Percentiles rank a stretch among this genome's conserved stretches.
These are phyloP conservation scores for Moxostoma hubbsi DNA, from an alignment of 2,797 vertebrate species.

Conservation along the genomic window DNA sequence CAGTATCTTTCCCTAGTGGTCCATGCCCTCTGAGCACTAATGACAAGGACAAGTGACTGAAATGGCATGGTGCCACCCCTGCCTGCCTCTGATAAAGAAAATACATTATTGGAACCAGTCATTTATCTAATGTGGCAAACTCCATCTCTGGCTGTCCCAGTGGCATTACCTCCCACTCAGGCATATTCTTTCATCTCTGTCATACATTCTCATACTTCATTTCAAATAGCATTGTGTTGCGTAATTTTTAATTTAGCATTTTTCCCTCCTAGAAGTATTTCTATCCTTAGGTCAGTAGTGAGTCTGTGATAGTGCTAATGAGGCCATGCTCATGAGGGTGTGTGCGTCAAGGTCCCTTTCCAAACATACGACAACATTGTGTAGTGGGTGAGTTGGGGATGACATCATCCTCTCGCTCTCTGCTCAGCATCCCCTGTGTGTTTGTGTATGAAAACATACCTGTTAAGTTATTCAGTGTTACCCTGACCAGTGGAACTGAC, in stretches of 20 bases:
- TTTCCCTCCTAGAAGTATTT: slow-evolving; percentile 51
- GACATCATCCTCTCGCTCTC: slow-evolving; percentile 40
- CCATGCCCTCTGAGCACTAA: slow-evolving; percentile 62
- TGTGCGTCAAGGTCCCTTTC: neutral
- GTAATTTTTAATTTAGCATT: slow-evolving; percentile 64
- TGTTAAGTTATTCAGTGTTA: slow-evolving; percentile 58
- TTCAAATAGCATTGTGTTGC: slow-evolving; percentile 78
- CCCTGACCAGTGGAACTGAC: slow-evolving; percentile 35
- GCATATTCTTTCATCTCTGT: slow-evolving; percentile 28
- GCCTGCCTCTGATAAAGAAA: slow-evolving; percentile 76
- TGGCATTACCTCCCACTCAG: slow-evolving; percentile 53
- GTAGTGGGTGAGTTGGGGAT: slow-evolving; percentile 21
- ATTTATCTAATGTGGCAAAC: slow-evolving; percentile 77
- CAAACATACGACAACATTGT: neutral
- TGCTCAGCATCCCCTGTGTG: slow-evolving; percentile 43
- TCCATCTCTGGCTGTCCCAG: slow-evolving; percentile 66
- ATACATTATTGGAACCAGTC: slow-evolving; percentile 72
- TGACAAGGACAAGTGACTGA: slow-evolving; percentile 73
- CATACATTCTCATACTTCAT: slow-evolving; percentile 65
- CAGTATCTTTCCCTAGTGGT: slow-evolving; percentile 54
- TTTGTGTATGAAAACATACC: slow-evolving; percentile 50
- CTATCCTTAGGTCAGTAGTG: slow-evolving; percentile 21
- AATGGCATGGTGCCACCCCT: slow-evolving; percentile 64
- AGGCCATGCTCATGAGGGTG: slow-evolving; percentile 20
- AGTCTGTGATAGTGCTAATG: slow-evolving; percentile 32